Evolutionary conservation across 1,140 invertebrate species (phyloP), one percentile per base, ranked within the genome.

Genomic region (Drosophila setifemur): DNA sequence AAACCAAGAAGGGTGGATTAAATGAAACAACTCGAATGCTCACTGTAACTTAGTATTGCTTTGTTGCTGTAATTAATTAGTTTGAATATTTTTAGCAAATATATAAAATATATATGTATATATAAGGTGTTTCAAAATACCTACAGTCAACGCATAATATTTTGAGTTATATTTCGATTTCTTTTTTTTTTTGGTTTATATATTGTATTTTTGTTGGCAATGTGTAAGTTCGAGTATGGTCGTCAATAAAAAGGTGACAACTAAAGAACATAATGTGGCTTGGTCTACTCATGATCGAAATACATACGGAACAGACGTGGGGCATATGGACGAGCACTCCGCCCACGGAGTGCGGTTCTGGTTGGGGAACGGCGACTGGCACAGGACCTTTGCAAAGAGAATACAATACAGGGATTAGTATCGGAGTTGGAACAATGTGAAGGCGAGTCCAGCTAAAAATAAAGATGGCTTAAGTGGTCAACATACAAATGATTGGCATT

Each of bases 281-380:
- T 6, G n/a, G 12, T 42, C 53, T 29, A 16, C 35, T 31, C 35
- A 53, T 55, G 39, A 39, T 50, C 61, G 33, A 54, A 82, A 90
- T 91, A 91, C 91, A 91, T 91, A 92, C 91, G 90, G 90, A 92
- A 94, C 94, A 92, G 92, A 96, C 96, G 93, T 97, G 96, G 69
- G 96, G 96, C 96, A 97, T 96, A 86, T 97, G 95, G 75, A 96
- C 95, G 63, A 97, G 92, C 57, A 96, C 95, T 49, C 95, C 95
- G 64, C 96, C 95, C 42, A 97, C 94, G 1, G 95, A 95, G 90
- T 95, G 93, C 33, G 93, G 92, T 73, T 96, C 95, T 12, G 93
- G 92, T 57, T 93, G 89, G 31, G 89, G 89, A 14, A 90, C 90
- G 16, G 88, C 87, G 25, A 90, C 88, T n/a, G 90, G 89, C 45